These are phyloP conservation scores for Pleuronectes platessa DNA, from an alignment of 2,113 vertebrate genomes.

Conservation along the genomic window DNA sequence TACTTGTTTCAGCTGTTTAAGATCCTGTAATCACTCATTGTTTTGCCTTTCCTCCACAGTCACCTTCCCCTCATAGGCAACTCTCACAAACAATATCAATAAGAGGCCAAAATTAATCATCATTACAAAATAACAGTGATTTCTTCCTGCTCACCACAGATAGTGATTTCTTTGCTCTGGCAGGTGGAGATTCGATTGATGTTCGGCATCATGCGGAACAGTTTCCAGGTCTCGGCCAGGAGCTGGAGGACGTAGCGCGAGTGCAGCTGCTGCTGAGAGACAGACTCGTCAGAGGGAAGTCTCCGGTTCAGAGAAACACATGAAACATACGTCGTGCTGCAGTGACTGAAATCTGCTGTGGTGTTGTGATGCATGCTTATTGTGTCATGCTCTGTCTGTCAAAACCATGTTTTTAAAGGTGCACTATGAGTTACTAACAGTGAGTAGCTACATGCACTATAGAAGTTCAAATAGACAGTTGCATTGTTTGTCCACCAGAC, in stretches of 20 bases:
- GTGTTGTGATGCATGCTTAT: too few species aligned
- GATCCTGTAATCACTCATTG: background rate
- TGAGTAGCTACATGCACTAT: too few species aligned
- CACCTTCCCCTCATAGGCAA: background rate
- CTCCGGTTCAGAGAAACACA: background rate
- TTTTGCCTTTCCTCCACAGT: background rate
- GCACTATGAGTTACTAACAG: too few species aligned
- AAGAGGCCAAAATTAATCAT: background rate
- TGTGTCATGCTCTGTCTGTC: too few species aligned
- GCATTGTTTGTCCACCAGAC: too few species aligned
- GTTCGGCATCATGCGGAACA: constrained; percentile 90
- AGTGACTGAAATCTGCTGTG: background rate
- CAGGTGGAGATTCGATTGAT: constrained; percentile 92
- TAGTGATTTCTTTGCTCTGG: constrained; percentile 92
- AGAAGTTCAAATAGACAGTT: too few species aligned
- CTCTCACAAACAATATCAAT: background rate
- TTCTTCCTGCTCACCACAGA: constrained; percentile 87
- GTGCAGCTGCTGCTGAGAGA: constrained; percentile 92
- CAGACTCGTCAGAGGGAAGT: constrained; percentile 26
- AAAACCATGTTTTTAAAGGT: too few species aligned
- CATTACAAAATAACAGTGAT: background rate
- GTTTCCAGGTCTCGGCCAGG: constrained; percentile 89
- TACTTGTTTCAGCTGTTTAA: background rate
- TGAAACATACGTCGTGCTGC: background rate
- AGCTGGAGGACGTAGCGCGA: constrained; percentile 93